Evolutionary conservation across 2,113 vertebrate species (phyloP).

Genomic region (Lichenostomus cassidix): DNA sequence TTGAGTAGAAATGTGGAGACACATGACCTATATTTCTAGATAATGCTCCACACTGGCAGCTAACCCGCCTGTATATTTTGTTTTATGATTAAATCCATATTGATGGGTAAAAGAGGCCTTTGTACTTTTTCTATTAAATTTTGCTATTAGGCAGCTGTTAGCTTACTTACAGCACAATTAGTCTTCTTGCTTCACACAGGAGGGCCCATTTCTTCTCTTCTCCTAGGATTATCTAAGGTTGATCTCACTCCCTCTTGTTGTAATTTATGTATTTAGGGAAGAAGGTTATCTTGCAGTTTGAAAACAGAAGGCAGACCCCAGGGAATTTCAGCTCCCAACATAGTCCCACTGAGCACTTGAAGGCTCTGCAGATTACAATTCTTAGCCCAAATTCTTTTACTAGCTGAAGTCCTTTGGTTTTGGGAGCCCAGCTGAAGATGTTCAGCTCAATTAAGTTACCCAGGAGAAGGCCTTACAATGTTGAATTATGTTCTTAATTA

Average conservation of each 20-base stretch:
- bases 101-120: background rate
- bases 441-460: background rate
- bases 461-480: background rate
- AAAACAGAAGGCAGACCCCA: background rate
- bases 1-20: background rate
- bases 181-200: background rate
- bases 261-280: background rate
- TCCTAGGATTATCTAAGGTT: background rate
- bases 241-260: background rate
- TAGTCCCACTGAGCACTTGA: background rate
- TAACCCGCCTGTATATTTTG: background rate
- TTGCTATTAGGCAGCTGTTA: background rate
- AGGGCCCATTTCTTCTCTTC: background rate
- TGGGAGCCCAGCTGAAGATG: background rate
- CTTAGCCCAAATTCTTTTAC: background rate
- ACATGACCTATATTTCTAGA: background rate
- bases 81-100: background rate
- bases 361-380: background rate
- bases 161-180: background rate
- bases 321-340: background rate
- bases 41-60: background rate
- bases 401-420: background rate
- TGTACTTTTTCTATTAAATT: conserved; percentile 7
- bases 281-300: background rate
- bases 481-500: background rate